These are phyloP conservation scores for Drosophila aldrichi DNA, from an alignment of 2,888 invertebrate species.

Conservation along the genomic window DNA sequence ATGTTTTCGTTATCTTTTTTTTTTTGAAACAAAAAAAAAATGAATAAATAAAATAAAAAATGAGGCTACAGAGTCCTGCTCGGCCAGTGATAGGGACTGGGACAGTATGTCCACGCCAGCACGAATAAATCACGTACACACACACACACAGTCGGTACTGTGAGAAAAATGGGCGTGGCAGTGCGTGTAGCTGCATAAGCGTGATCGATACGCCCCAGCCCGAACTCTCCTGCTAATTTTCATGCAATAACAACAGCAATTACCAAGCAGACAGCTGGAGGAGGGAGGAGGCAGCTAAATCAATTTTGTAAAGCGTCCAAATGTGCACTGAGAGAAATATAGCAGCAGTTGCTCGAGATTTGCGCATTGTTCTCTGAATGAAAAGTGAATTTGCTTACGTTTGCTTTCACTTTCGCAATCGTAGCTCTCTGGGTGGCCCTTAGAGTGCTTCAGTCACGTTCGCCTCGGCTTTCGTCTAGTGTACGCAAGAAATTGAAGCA, in stretches of 20 bases:
- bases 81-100: background rate
- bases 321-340: slow-evolving; percentile 1
- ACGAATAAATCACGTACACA: slow-evolving; percentile 58
- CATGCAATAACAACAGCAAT: slow-evolving; percentile 55
- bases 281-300: slow-evolving; percentile 2
- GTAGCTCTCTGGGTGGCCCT: background rate
- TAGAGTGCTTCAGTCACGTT: background rate
- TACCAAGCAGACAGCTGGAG: slow-evolving; percentile 25
- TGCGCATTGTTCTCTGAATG: background rate
- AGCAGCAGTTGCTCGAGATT: background rate
- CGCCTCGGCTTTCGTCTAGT: background rate
- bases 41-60: background rate
- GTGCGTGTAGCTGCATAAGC: slow-evolving; percentile 64
- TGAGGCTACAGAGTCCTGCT: slow-evolving; percentile 3
- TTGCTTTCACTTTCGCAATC: background rate
- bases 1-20: slow-evolving; percentile 45
- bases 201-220: slow-evolving; percentile 57
- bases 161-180: slow-evolving; percentile 22
- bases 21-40: slow-evolving; percentile 15
- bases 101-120: background rate
- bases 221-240: slow-evolving; percentile 24
- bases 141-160: slow-evolving; percentile 16
- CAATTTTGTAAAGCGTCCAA: slow-evolving; percentile 15
- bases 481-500: slow-evolving; percentile 10
- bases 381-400: background rate